A percentile compares a stretch with the other conserved stretches of the same genome.
Conservation (phyloP, 1,140 invertebrate genomes). For the Eueides isabella region DNA sequence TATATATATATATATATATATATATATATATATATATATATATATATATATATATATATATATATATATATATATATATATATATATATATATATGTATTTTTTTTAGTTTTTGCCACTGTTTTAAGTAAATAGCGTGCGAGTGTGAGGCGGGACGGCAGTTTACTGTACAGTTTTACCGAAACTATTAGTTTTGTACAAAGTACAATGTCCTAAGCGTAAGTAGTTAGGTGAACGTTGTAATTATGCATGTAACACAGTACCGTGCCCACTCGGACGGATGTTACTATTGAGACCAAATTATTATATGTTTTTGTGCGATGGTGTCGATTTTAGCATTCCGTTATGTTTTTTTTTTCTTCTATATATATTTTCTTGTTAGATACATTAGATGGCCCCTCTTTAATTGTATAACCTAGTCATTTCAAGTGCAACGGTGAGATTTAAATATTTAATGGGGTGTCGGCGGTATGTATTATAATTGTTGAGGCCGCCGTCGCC, state of each 20-base stretch:
- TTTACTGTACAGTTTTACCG: slow-evolving; percentile 62
- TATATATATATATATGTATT: too few species aligned
- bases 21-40: too few species aligned
- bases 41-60: too few species aligned
- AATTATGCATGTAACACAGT: slow-evolving; percentile 60
- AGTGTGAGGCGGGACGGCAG: slow-evolving; percentile 38
- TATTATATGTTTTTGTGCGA: slow-evolving; percentile 79
- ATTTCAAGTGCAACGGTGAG: slow-evolving; percentile 80
- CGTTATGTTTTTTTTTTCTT: slow-evolving; percentile 59
- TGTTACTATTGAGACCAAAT: slow-evolving; percentile 82
- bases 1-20: too few species aligned
- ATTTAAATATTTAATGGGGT: slow-evolving; percentile 61
- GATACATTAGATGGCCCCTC: slow-evolving; percentile 73
- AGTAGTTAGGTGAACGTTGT: slow-evolving; percentile 80
- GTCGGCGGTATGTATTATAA: slow-evolving; percentile 70
- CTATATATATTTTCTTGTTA: slow-evolving; percentile 55
- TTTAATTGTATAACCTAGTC: slow-evolving; percentile 79
- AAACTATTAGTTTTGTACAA: slow-evolving; percentile 78
- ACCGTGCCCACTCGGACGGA: slow-evolving; percentile 65
- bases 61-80: too few species aligned
- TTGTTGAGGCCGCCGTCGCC: slow-evolving; percentile 56
- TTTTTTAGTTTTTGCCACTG: slow-evolving; percentile 66
- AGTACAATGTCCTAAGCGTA: slow-evolving; percentile 80
- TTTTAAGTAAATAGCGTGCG: slow-evolving; percentile 41
- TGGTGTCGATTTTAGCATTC: slow-evolving; percentile 82